Evolutionary conservation across 2,888 invertebrate species (phyloP).

Genomic region (Gerris lacustris): DNA sequence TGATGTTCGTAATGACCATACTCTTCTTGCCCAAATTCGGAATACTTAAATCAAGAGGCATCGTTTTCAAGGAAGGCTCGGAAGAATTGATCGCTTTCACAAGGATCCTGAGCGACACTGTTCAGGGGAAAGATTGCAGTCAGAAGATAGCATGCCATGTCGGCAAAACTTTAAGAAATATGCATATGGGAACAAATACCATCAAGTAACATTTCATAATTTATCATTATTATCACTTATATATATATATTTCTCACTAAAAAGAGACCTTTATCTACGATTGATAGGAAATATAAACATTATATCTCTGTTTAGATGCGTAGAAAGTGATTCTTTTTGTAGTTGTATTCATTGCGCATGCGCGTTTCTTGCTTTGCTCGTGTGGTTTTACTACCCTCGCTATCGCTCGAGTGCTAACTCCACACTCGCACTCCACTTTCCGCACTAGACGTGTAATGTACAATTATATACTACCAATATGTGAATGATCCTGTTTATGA

Average conservation of each 20-base stretch:
- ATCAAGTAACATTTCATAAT: slow-evolving; percentile 28
- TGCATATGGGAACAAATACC: slow-evolving; percentile 31
- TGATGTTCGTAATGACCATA: slow-evolving; percentile 43
- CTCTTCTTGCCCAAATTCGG: slow-evolving; percentile 40
- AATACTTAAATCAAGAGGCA: slow-evolving; percentile 17
- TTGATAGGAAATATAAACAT: no score
- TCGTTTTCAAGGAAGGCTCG: slow-evolving; percentile 31
- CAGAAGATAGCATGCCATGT: slow-evolving; percentile 41
- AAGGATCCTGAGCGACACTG: slow-evolving; percentile 38
- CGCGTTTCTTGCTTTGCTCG: no score
- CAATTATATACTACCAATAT: not conserved
- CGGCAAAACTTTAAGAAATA: slow-evolving; percentile 36
- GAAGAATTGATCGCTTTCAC: slow-evolving; percentile 37
- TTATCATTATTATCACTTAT: not conserved
- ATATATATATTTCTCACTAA: not conserved
- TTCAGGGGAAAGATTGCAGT: slow-evolving; percentile 40
- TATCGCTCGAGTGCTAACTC: no score
- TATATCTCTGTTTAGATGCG: no score
- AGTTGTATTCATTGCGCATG: no score
- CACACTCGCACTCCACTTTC: no score
- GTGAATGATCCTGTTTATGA: not conserved
- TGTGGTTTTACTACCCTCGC: no score
- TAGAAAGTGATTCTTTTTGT: no score
- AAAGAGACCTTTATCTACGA: not conserved
- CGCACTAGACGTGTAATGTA: no score